Evolutionary conservation across 2,888 invertebrate genomes (phyloP), one percentile per base, ranked within the genome.

Genomic region (Labia minor): DNA sequence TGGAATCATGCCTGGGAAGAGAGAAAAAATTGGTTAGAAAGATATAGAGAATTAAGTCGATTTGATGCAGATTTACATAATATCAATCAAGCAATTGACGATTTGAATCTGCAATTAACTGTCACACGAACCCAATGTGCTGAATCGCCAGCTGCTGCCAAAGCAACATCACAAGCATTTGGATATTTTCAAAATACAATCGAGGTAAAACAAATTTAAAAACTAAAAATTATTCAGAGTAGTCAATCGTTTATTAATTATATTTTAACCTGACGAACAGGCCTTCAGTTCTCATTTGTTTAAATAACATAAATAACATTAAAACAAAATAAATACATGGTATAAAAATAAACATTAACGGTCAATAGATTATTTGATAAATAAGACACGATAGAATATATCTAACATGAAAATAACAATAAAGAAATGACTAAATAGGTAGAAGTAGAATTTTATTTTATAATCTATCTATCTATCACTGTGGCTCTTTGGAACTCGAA

Each of bases 151-250:
- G 81, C 84, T 6, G 83, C 86, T 37, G 88, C 88, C 6, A 85
- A 85, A 75, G 83, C 86, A 66, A 86, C 86, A 62, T 86, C 87
- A 4, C 78, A 84, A 71, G 85, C 88, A 33, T 91, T 90, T 75
- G 82, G 82, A 69, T 85, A 87, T 73, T 89, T 91, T 76, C 89
- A 91, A 78, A 85, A 85, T 76, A 89, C 88, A 66, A 85, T 90
- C 71, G 83, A 87, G 81, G 89, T 90, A 78, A 78, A 78, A n/a
- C n/a, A n/a, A n/a, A n/a, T 77, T 71, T n/a, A 21, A 37, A 21
- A 16, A 10, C 21, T 2, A 62, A 63, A 33, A 37, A 21, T 64
- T 14, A 0, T 66, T 61, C 37, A 61, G 18, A 64, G 14, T 64
- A 62, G 16, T 65, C 64, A 63, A 63, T 26, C 19, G 26, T 67